Evolutionary conservation across 2,113 vertebrate species (phyloP).

Genomic region (Tretioscincus oriximinensis): DNA sequence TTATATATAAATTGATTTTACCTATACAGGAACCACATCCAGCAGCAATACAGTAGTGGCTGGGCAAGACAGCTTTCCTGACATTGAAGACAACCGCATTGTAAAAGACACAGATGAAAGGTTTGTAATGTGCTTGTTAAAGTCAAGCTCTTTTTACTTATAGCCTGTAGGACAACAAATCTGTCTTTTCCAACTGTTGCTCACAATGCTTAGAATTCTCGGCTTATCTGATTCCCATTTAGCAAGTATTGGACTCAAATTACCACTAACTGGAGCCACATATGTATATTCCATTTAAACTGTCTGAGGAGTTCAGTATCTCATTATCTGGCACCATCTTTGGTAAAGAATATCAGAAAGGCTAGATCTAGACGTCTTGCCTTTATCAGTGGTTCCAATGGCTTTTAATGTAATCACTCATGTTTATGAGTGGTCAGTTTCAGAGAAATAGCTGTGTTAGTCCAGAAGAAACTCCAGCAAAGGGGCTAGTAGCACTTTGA

Average conservation of each 20-base stretch:
- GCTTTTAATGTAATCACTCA: too few relatives aligned
- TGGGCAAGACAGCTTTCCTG: slow-evolving; percentile 89
- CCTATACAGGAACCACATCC: slow-evolving; percentile 87
- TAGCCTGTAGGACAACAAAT: not conserved
- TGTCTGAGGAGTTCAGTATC: too few relatives aligned
- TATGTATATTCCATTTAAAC: too few relatives aligned
- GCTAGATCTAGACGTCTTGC: too few relatives aligned
- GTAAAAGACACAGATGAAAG: slow-evolving; percentile 90
- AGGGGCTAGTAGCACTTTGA: too few relatives aligned
- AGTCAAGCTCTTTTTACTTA: not conserved
- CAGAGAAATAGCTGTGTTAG: too few relatives aligned
- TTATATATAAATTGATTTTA: slow-evolving; percentile 18
- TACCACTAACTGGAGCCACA: too few relatives aligned
- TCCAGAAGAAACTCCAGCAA: too few relatives aligned
- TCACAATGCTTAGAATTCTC: not conserved
- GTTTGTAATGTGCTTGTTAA: slow-evolving; percentile 66
- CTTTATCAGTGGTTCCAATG: too few relatives aligned
- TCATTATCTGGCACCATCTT: too few relatives aligned
- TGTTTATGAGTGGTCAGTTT: too few relatives aligned
- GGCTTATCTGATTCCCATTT: not conserved
- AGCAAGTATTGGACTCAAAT: not conserved
- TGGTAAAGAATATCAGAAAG: too few relatives aligned
- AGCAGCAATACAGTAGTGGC: slow-evolving; percentile 96
- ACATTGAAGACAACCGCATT: slow-evolving; percentile 86
- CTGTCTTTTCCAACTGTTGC: not conserved